Evolutionary conservation across 2,888 invertebrate genomes (phyloP).

Genomic region (Empis livida): DNA sequence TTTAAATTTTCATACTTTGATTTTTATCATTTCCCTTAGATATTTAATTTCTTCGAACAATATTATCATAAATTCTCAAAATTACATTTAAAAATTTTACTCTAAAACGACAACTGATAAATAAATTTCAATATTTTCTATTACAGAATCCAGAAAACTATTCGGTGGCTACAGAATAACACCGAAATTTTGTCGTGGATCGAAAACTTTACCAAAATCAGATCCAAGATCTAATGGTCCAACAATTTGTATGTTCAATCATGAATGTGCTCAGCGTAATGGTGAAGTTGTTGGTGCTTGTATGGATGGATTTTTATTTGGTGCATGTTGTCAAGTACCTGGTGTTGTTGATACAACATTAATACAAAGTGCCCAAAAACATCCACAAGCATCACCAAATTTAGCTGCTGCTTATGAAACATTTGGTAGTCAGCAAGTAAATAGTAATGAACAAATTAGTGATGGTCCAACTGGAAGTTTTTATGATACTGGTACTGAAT

Average conservation of each 20-base stretch:
- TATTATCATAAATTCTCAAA: too few relatives aligned
- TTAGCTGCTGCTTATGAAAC: conserved; percentile 20
- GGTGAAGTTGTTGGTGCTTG: conserved; percentile 82
- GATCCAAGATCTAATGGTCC: conserved; percentile 48
- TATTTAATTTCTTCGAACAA: too few relatives aligned
- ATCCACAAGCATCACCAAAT: conserved; percentile 23
- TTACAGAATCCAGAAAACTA: conserved; percentile 49
- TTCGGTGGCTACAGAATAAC: conserved; percentile 81
- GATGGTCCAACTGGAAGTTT: conserved; percentile 7
- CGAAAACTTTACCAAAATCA: conserved; percentile 45
- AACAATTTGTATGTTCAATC: conserved; percentile 87
- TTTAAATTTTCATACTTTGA: not conserved
- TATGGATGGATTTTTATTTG: conserved; percentile 71
- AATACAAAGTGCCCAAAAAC: conserved; percentile 26
- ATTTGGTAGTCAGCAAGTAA: conserved; percentile 13
- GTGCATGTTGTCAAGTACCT: conserved; percentile 74
- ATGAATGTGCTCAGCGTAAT: conserved; percentile 65
- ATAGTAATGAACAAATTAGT: not conserved
- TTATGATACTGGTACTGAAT: conserved; percentile 15
- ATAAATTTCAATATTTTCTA: too few relatives aligned
- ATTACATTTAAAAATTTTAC: too few relatives aligned
- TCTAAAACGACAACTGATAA: too few relatives aligned
- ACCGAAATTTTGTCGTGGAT: conserved; percentile 64
- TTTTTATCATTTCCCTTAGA: not conserved
- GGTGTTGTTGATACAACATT: conserved; percentile 36